A percentile compares a stretch with the other conserved stretches of the same genome.
Evolutionary conservation across 2,113 vertebrate genomes (phyloP).

Genomic region (Octodon degus): DNA sequence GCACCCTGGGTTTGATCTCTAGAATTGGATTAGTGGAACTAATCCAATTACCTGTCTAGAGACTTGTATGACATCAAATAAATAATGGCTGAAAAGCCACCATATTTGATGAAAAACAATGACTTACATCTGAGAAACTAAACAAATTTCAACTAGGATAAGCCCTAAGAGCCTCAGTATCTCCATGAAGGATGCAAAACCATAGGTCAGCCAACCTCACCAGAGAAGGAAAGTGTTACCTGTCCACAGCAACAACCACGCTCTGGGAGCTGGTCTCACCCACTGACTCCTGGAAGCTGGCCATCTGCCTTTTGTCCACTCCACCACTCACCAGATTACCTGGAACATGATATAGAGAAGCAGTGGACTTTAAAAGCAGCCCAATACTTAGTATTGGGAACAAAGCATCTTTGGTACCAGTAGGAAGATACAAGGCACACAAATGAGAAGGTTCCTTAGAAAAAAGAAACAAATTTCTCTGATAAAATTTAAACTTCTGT

Average conservation of each 20-base stretch:
- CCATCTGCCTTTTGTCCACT: conserved; percentile 95
- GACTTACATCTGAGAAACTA: not conserved
- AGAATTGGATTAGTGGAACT: not conserved
- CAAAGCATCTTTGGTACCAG: not conserved
- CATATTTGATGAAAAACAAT: not conserved
- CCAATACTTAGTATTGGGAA: not conserved
- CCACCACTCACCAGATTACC: conserved; percentile 93
- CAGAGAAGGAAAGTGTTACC: conserved; percentile 85
- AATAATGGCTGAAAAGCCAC: not conserved
- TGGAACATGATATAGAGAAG: conserved; percentile 76
- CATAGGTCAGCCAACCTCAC: not conserved
- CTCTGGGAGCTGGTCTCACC: conserved; percentile 99
- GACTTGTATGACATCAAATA: not conserved
- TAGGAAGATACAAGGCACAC: not conserved
- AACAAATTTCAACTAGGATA: not conserved
- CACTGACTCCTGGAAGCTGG: conserved; percentile 97
- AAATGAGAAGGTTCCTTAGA: not conserved
- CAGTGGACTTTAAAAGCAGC: not conserved
- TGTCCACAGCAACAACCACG: conserved; percentile 97
- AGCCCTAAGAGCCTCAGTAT: not conserved
- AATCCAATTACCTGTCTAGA: not conserved
- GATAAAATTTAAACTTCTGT: not conserved
- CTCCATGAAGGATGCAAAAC: not conserved
- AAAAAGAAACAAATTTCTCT: not conserved
- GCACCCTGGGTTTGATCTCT: not conserved